Base-by-base conservation (phyloP, 2,113 vertebrate species). In the Carollia perspicillata region DNA sequence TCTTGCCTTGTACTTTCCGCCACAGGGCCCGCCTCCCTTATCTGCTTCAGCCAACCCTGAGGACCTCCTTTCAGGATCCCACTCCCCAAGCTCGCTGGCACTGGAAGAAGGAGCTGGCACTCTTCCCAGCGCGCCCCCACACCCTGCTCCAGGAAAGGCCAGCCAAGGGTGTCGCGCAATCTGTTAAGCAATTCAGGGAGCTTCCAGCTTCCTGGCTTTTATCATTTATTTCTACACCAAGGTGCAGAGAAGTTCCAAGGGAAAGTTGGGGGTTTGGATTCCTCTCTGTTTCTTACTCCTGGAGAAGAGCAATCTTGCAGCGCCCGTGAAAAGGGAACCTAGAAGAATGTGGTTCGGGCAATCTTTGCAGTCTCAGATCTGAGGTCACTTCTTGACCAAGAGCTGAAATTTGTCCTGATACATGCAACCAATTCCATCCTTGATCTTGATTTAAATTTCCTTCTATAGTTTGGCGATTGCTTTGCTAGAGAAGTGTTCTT, bases 401-500 rank as follows among this genome's bases (percentile, higher is more conserved):
- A 42, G 40, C 60, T 53, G 60, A 89, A 80, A n/a, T 69, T 30
- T n/a, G 47, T 47, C 74, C 87, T 51, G 58, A 79, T 69, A 55
- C 30, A 17, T 49, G 35, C 20, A 74, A 35, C 17, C 44, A 6
- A 60, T 53, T 71, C 74, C 22, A 72, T 71, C 35, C 22, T 90
- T 84, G 53, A 69, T 81, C 28, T 37, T 68, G 63, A 96, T 49
- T 87, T 89, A 84, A n/a, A 88, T 75, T 35, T 60, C 42, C 79
- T 83, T 89, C 26, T 40, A 12, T n/a, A 40, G 17, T 53, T 89
- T 42, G 74, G 47, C 6, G 4, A 30, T 53, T 81, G 75, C 42
- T 92, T 96, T 92, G 68, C 42, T 37, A 66, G 77, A 90, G 72
- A 74, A 92, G 68, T 66, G 16, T 10, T 78, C 17, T 68, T 84